These are phyloP conservation scores for Temnothorax ravouxi DNA, from an alignment of 2,888 invertebrate species.

Conservation along the genomic window DNA sequence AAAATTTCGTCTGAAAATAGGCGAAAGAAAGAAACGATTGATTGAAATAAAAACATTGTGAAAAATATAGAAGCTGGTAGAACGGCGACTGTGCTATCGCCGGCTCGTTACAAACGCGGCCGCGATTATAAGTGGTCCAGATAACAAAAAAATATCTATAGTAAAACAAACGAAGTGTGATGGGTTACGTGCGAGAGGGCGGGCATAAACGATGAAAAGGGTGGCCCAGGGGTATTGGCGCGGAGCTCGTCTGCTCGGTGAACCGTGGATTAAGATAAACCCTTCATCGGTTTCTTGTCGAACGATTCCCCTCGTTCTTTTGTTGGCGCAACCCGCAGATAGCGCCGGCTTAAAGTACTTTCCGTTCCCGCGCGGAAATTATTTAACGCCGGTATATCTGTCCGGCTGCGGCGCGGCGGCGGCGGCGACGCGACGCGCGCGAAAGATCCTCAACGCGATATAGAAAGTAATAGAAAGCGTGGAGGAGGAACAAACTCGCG, in stretches of 20 bases:
- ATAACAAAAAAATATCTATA: conserved; percentile 75
- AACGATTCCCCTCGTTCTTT: conserved; percentile 80
- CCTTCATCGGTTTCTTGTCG: conserved; percentile 85
- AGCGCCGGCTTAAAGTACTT: conserved; percentile 72
- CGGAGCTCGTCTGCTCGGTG: conserved; percentile 83
- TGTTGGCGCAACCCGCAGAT: conserved; percentile 70
- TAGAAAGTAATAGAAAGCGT: conserved; percentile 52
- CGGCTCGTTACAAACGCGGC: conserved; percentile 27
- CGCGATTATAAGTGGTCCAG: conserved; percentile 54
- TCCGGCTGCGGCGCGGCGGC: background rate
- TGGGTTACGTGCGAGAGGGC: conserved; percentile 80
- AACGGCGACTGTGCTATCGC: conserved; percentile 2
- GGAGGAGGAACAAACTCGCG: conserved; percentile 16
- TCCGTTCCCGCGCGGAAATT: conserved; percentile 69
- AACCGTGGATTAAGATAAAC: conserved; percentile 86
- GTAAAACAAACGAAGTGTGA: conserved; percentile 83
- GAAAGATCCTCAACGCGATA: conserved; percentile 37
- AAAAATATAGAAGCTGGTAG: background rate
- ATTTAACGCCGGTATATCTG: conserved; percentile 67
- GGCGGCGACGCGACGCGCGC: background rate
- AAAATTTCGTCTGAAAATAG: background rate
- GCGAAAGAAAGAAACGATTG: background rate
- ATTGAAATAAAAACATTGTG: conserved; percentile 33
- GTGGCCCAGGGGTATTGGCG: conserved; percentile 72
- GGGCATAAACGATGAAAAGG: conserved; percentile 72